A percentile compares a stretch with the other conserved stretches of the same genome.
phyloP scores from a whole-genome alignment of 2,888 invertebrate species.

The Deilephila porcellus region DNA sequence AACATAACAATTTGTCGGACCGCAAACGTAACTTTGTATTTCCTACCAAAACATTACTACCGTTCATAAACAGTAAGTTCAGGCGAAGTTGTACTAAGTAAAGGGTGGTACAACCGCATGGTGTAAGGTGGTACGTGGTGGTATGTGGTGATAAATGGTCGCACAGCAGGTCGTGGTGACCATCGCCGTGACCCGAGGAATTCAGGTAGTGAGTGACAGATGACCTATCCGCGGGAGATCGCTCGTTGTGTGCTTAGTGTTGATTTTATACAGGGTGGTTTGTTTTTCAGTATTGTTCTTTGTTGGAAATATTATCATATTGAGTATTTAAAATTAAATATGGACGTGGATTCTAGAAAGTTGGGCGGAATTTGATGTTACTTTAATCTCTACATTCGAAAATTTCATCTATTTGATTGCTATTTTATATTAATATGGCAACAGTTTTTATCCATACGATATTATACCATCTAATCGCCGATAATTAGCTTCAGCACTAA shows the following conservation, averaged over 20 bases:
- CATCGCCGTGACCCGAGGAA: constrained; percentile 67
- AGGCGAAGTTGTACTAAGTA: background rate
- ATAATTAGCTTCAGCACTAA: too few relatives aligned
- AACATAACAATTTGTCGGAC: constrained; percentile 18
- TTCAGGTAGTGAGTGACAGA: constrained; percentile 70
- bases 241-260: constrained; percentile 49
- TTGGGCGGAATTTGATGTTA: too few relatives aligned
- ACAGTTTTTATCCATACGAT: too few relatives aligned
- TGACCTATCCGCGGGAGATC: constrained; percentile 58
- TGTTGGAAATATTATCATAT: too few relatives aligned
- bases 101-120: background rate
- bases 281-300: background rate
- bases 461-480: too few relatives aligned
- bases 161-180: constrained; percentile 70
- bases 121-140: constrained; percentile 37
- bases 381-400: too few relatives aligned
- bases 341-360: too few relatives aligned
- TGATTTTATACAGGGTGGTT: constrained; percentile 42
- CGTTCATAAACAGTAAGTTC: background rate
- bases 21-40: constrained; percentile 35
- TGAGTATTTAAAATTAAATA: too few relatives aligned
- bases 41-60: background rate
- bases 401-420: too few relatives aligned
- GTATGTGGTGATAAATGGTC: constrained; percentile 68
- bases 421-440: too few relatives aligned